Evolutionary conservation across 2,888 invertebrate genomes (phyloP).

Genomic region (Sabatieria punctata): DNA sequence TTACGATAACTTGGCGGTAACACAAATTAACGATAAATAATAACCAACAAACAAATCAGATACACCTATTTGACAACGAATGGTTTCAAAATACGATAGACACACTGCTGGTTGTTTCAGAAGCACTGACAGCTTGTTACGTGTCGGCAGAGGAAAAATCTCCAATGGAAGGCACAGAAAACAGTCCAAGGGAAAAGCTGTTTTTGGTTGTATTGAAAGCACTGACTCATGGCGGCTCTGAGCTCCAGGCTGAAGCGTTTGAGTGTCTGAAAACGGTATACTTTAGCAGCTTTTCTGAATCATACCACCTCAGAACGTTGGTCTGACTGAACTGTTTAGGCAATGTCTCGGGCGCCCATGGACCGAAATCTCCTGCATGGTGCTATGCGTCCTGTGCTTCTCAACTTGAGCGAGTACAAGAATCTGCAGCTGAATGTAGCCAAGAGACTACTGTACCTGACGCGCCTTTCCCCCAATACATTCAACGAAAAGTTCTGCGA

Average conservation of each 20-base stretch:
- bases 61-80: too few relatives aligned
- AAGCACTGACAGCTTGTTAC: conserved; percentile 3
- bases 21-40: too few relatives aligned
- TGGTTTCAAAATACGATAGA: too few relatives aligned
- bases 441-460: conserved; percentile 61
- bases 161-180: not conserved
- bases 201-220: conserved; percentile 5
- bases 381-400: conserved; percentile 67
- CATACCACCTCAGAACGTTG: too few relatives aligned
- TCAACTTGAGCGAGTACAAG: conserved; percentile 57
- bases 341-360: not conserved
- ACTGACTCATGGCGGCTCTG: conserved; percentile 2
- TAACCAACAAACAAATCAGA: too few relatives aligned
- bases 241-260: not conserved
- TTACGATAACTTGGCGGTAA: too few relatives aligned
- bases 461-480: conserved; percentile 77
- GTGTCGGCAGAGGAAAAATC: not conserved
- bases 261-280: not conserved
- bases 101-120: conserved; percentile 1
- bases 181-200: conserved; percentile 1
- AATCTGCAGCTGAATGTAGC: conserved; percentile 7
- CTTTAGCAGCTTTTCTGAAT: not conserved
- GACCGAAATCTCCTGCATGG: conserved; percentile 40
- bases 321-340: not conserved
- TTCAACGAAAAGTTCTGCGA: conserved; percentile 89